Conservation (phyloP, 1,140 invertebrate genomes). For the Portunus trituberculatus region DNA sequence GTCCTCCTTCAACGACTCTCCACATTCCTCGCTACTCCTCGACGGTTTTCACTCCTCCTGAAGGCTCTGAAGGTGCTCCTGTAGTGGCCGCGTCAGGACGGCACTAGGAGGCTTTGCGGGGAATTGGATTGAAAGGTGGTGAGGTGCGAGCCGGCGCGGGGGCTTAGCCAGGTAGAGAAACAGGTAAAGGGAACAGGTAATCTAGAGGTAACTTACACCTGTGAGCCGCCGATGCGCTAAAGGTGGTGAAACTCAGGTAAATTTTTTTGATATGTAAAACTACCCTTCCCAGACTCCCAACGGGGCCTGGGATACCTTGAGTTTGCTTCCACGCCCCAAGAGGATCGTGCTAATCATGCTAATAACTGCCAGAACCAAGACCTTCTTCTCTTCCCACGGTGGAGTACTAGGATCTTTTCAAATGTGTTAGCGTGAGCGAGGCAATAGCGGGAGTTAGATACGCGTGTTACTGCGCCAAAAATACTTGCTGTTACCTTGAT, state of each 20-base stretch:
- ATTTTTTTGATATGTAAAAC: background rate
- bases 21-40: background rate
- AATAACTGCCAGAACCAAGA: background rate
- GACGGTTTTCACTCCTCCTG: background rate
- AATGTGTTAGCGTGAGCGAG: background rate
- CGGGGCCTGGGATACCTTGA: background rate
- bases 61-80: conserved; percentile 26
- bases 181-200: background rate
- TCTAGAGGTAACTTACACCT: background rate
- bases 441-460: too few relatives aligned
- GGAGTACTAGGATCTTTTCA: background rate
- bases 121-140: background rate
- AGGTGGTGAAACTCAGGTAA: background rate
- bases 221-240: background rate
- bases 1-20: conserved; percentile 14
- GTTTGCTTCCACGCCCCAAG: background rate
- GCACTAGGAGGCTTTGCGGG: background rate
- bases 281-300: background rate
- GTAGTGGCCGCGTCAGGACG: background rate
- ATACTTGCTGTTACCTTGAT: too few relatives aligned
- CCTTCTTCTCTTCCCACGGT: background rate
- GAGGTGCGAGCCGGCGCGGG: background rate
- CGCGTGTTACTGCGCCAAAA: too few relatives aligned
- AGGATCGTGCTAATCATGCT: background rate
- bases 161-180: background rate